Evolutionary conservation across 2,113 vertebrate genomes (phyloP).

Genomic region (Tursiops truncatus): DNA sequence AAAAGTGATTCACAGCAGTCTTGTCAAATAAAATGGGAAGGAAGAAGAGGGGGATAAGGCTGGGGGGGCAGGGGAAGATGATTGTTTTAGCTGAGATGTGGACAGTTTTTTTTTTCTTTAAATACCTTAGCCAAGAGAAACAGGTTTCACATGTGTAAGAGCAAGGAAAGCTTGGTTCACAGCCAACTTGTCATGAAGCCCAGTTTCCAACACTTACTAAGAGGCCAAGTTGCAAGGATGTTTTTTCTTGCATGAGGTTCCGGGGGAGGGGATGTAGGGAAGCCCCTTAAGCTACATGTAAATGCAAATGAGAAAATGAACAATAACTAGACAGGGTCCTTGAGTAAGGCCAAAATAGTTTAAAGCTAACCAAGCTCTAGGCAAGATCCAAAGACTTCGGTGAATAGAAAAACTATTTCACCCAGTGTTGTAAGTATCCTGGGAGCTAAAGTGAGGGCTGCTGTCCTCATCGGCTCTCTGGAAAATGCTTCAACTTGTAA

Average conservation of each 20-base stretch:
- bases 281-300: neutral
- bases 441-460: neutral
- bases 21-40: neutral
- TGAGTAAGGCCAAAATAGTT: neutral
- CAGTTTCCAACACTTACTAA: conserved; percentile 43
- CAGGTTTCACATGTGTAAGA: conserved; percentile 65
- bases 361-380: neutral
- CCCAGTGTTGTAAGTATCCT: neutral
- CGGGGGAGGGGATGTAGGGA: neutral
- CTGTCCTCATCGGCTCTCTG: neutral
- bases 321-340: neutral
- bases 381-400: neutral
- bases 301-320: neutral
- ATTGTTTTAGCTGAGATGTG: neutral
- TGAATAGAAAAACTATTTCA: neutral
- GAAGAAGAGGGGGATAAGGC: neutral
- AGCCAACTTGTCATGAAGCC: conserved; percentile 44
- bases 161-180: conserved; percentile 22
- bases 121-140: conserved; percentile 64
- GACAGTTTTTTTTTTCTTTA: neutral
- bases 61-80: neutral
- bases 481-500: conserved; percentile 15
- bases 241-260: neutral
- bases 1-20: neutral
- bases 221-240: neutral